Evolutionary conservation across 2,113 vertebrate species (phyloP), one percentile per base, ranked within the genome.

Genomic region (Entomyzon cyanotis): DNA sequence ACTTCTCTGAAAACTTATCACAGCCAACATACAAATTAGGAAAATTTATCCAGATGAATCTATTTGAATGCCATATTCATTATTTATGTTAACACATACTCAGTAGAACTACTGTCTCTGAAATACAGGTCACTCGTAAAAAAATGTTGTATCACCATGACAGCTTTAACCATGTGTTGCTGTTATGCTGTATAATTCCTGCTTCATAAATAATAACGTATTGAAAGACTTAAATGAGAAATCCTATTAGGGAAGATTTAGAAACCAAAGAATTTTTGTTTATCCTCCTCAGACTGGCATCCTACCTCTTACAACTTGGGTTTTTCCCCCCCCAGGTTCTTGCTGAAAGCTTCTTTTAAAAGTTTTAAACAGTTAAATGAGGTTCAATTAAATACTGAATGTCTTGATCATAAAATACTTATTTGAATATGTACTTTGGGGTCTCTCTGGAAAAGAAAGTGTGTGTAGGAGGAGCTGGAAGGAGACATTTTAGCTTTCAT

Each of bases 1-100:
- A 89, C 77, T 92, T 60, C 77, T 91, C 46, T 94, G 94, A 93
- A 97, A 96, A 94, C 87, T 97, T 88, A 91, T 87, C 83, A 85
- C 90, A 90, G 93, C 93, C 91, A 92, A 91, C 2, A 9, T 42
- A 68, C 77, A 97, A 95, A 89, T 90, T 84, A 79, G 92, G 83
- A 94, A 94, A 85, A 94, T 47, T 65, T 83, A 80, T 94, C 78
- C 42, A 94, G 81, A 90, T 79, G 37, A 80, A 90, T 83, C 23
- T 1, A 20, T 87, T 58, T 53, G 46, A 87, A 93, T 84, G 42
- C 31, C 23, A 60, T 58, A 53, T 82, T 85, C 77, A 76, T 81
- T 76, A 85, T 30, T 84, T 75, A 68, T 53, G 80, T 88, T 95
- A 83, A 92, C 91, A 81, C 37, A 71, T 76, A 56, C 59, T 89